Evolutionary conservation across 2,113 vertebrate genomes (phyloP).

Genomic region (Mesembrinibis cayennensis): DNA sequence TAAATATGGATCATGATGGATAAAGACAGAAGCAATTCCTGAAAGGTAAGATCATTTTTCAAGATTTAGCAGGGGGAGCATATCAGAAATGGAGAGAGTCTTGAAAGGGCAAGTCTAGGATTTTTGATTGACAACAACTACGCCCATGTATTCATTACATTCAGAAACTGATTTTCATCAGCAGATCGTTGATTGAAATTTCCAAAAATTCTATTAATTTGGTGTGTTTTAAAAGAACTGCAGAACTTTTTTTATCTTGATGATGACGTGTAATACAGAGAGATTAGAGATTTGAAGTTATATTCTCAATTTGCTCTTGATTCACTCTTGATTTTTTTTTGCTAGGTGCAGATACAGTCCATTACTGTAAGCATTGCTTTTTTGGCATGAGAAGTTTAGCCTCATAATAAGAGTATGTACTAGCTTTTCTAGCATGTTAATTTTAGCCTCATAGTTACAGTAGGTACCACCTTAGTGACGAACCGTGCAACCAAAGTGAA

Average conservation of each 20-base stretch:
- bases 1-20: background rate
- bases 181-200: background rate
- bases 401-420: background rate
- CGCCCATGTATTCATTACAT: background rate
- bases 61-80: background rate
- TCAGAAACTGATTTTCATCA: background rate
- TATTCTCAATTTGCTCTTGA: background rate
- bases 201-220: background rate
- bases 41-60: conserved; percentile 37
- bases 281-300: background rate
- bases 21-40: background rate
- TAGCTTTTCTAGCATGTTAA: background rate
- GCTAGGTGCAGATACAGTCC: background rate
- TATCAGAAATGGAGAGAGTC: background rate
- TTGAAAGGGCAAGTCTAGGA: background rate
- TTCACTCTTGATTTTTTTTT: background rate
- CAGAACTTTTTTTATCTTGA: background rate
- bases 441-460: background rate
- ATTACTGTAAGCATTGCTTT: background rate
- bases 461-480: background rate
- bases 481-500: background rate
- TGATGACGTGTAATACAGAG: background rate
- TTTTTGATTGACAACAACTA: background rate
- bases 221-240: background rate
- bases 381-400: background rate